Conservation (phyloP, 2,797 vertebrate species). For the Hipposideros larvatus region DNA sequence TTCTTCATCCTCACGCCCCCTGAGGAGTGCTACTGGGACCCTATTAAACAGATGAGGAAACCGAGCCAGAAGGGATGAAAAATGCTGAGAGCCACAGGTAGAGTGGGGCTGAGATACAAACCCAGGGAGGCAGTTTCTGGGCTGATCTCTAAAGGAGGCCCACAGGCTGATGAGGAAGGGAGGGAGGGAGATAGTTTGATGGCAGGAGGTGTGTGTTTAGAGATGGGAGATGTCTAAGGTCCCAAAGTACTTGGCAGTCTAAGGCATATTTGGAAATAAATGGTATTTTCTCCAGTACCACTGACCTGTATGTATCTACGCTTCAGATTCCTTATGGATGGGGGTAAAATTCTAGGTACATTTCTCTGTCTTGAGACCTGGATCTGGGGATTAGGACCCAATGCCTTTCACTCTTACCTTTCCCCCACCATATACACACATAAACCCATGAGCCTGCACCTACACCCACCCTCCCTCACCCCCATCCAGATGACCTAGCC, state of each 20-base stretch:
- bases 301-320: background rate
- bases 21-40: background rate
- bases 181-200: background rate
- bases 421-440: background rate
- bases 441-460: no score
- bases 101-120: accelerated
- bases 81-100: background rate
- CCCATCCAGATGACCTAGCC: background rate
- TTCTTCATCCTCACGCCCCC: background rate
- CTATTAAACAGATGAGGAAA: background rate
- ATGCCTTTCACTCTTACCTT: background rate
- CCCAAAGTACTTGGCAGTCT: background rate
- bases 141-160: background rate
- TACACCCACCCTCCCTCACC: background rate
- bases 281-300: background rate
- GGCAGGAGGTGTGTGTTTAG: background rate
- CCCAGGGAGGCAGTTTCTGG: background rate
- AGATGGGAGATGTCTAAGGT: background rate
- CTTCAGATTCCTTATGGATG: background rate
- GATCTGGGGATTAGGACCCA: background rate
- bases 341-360: background rate
- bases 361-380: background rate
- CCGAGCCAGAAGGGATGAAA: background rate
- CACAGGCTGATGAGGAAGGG: background rate
- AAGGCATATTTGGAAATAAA: background rate